Percentiles rank a stretch among this genome's conserved stretches.
Conservation (phyloP, 1,140 invertebrate genomes). For the Drosophila persimilis region DNA sequence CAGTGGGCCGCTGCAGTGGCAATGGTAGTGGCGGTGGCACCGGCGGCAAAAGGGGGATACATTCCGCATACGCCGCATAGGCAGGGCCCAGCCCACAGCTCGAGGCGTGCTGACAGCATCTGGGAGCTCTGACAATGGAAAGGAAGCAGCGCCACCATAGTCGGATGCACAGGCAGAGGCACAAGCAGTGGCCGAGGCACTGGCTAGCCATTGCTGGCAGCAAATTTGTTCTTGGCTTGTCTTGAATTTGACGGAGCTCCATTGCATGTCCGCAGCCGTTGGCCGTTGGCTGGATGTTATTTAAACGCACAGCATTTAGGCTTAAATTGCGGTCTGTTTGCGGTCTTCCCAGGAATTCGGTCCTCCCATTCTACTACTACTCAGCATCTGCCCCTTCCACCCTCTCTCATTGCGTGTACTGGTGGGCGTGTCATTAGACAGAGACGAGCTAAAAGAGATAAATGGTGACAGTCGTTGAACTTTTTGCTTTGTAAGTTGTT, state of each 20-base stretch:
- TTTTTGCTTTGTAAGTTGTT: slow-evolving; percentile 77
- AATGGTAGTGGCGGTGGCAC: slow-evolving; percentile 1
- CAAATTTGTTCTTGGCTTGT: slow-evolving; percentile 68
- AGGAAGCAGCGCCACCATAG: slow-evolving; percentile 11
- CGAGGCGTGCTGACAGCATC: slow-evolving; percentile 69
- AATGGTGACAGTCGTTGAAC: slow-evolving; percentile 79
- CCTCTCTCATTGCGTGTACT: slow-evolving; percentile 29
- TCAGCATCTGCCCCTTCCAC: not conserved
- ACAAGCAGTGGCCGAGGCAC: not conserved
- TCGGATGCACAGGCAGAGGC: not conserved
- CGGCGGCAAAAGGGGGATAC: not conserved
- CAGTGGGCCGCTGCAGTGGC: slow-evolving; percentile 37
- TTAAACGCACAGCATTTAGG: slow-evolving; percentile 77
- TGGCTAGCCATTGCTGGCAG: slow-evolving; percentile 28
- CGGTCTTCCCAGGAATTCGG: slow-evolving; percentile 61
- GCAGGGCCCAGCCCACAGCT: slow-evolving; percentile 47
- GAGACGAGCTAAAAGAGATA: slow-evolving; percentile 73
- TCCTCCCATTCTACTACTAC: not conserved
- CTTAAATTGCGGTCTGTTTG: slow-evolving; percentile 74
- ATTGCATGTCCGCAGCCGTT: slow-evolving; percentile 64
- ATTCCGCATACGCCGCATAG: slow-evolving; percentile 70
- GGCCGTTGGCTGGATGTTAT: slow-evolving; percentile 50
- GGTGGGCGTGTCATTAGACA: slow-evolving; percentile 76
- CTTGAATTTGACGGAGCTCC: slow-evolving; percentile 57
- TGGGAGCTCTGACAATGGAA: slow-evolving; percentile 23